These are phyloP conservation scores for Poeciliopsis paucimaculata DNA, from an alignment of 2,797 vertebrate species.

Conservation along the genomic window DNA sequence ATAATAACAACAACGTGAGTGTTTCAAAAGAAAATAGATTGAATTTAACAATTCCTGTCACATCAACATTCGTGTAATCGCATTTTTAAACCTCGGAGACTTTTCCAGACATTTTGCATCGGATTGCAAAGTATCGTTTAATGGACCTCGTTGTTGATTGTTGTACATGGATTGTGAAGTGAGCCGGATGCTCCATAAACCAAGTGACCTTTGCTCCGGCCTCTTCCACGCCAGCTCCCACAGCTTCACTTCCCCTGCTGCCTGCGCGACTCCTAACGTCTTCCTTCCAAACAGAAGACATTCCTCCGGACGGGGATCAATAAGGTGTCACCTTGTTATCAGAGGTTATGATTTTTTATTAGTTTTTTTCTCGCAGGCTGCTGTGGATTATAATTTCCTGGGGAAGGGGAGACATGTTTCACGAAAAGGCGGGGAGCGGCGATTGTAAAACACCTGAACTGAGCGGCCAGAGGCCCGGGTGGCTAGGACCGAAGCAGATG, in stretches of 20 bases:
- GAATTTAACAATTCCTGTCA: not conserved
- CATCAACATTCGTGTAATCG: not conserved
- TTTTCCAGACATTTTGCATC: slow-evolving; percentile 3
- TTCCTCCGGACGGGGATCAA: slow-evolving; percentile 44
- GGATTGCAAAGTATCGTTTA: not conserved
- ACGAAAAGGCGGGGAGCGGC: slow-evolving; percentile 24
- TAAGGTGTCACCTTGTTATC: slow-evolving; percentile 40
- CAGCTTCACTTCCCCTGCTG: not conserved
- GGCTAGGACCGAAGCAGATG: slow-evolving; percentile 47
- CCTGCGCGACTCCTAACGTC: slow-evolving; percentile 13
- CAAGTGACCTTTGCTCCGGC: not conserved
- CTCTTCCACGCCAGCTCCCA: not conserved
- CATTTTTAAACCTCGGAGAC: not conserved
- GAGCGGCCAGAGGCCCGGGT: slow-evolving; percentile 22
- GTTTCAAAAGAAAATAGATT: not conserved
- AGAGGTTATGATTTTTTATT: slow-evolving; percentile 34
- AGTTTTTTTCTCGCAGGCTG: not conserved
- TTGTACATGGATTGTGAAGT: not conserved
- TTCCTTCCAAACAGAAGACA: slow-evolving; percentile 5
- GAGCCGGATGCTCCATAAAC: not conserved
- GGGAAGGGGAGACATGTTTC: slow-evolving; percentile 10
- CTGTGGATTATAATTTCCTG: slow-evolving; percentile 45
- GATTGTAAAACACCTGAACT: slow-evolving; percentile 51
- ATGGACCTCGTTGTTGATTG: not conserved
- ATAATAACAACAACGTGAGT: no score